Evolutionary conservation across 2,888 invertebrate genomes (phyloP).

Genomic region (Ferrisia virgata): DNA sequence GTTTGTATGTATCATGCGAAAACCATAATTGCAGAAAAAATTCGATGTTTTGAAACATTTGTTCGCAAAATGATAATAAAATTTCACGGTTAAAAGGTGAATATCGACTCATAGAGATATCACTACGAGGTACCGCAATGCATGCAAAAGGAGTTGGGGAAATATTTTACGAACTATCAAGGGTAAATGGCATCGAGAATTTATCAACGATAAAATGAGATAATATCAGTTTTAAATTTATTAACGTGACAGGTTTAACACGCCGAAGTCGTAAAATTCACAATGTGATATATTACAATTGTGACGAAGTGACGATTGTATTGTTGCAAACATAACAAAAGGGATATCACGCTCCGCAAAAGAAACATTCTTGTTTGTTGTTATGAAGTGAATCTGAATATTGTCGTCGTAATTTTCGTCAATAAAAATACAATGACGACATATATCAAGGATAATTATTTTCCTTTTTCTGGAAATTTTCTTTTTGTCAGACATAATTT

Average conservation of each 20-base stretch:
- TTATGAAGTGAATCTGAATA: neutral
- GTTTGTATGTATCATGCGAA: neutral
- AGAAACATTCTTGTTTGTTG: neutral
- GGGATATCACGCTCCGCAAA: neutral
- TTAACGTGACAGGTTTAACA: neutral
- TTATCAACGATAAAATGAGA: neutral
- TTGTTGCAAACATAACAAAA: neutral
- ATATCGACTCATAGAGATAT: neutral
- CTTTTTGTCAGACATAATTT: no score
- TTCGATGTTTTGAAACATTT: neutral
- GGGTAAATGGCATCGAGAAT: neutral
- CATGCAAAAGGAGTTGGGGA: neutral
- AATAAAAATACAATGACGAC: no score
- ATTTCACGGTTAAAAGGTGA: constrained; percentile 28
- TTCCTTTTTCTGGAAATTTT: neutral
- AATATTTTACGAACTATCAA: neutral
- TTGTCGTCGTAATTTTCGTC: neutral
- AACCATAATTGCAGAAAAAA: neutral
- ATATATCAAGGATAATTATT: no score
- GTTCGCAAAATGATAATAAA: neutral
- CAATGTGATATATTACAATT: neutral
- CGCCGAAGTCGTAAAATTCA: neutral
- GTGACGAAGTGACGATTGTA: no score
- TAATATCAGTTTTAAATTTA: neutral
- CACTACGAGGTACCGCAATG: neutral